Evolutionary conservation across 2,113 vertebrate species (phyloP).

Genomic region (Phalacrocorax aristotelis): DNA sequence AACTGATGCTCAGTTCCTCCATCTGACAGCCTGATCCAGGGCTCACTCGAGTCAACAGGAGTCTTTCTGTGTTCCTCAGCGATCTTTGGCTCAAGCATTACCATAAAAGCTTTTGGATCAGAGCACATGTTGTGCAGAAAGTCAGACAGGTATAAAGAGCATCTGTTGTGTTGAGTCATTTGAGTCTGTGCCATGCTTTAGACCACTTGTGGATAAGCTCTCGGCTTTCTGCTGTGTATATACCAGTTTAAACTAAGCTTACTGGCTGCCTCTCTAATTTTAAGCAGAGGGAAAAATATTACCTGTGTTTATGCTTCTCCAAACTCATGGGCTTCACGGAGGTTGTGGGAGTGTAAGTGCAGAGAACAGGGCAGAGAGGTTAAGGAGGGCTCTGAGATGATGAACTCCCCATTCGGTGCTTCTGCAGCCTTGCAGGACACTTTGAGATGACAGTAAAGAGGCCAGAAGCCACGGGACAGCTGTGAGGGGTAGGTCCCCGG

Average conservation of each 20-base stretch:
- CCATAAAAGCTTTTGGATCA: conserved; percentile 20
- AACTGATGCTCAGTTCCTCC: background rate
- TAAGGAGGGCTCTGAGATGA: background rate
- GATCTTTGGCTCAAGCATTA: background rate
- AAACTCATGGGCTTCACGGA: rapidly evolving
- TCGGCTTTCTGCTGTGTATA: background rate
- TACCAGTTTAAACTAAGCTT: background rate
- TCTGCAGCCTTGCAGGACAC: background rate
- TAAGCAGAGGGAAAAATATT: background rate
- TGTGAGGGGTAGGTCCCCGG: rapidly evolving
- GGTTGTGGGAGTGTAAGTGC: background rate
- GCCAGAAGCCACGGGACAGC: background rate
- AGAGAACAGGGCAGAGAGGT: background rate
- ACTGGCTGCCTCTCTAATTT: background rate
- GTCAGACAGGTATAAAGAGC: conserved; percentile 28
- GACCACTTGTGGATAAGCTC: conserved; percentile 24
- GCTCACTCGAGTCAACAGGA: background rate
- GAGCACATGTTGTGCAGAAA: background rate
- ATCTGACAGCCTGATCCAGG: background rate
- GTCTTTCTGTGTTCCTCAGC: background rate
- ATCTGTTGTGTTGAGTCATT: conserved; percentile 41
- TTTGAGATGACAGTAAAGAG: background rate
- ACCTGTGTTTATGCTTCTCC: background rate
- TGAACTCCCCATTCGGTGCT: rapidly evolving
- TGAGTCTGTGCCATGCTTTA: background rate